A percentile compares a stretch with the other conserved stretches of the same genome.
phyloP scores from a whole-genome alignment of 2,888 invertebrate genomes.

The Temnothorax unifasciatus region DNA sequence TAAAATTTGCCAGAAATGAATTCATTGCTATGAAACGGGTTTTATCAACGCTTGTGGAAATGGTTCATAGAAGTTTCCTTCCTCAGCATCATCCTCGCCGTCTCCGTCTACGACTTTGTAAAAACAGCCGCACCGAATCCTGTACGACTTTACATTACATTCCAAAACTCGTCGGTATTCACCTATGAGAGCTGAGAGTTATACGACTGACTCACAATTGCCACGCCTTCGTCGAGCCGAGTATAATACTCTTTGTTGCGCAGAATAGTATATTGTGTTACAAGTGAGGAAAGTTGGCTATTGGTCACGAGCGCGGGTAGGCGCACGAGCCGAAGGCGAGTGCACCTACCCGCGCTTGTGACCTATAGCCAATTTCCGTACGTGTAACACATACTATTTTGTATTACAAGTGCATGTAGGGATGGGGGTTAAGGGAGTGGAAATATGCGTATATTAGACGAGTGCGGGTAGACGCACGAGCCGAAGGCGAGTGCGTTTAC shows the following conservation, averaged over 20 bases:
- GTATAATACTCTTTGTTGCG: slow-evolving; percentile 40
- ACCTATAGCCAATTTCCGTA: too few relatives aligned
- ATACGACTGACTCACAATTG: slow-evolving; percentile 25
- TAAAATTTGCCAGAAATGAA: background rate
- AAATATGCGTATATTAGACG: too few relatives aligned
- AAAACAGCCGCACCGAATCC: background rate
- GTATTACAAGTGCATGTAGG: too few relatives aligned
- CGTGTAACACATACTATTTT: too few relatives aligned
- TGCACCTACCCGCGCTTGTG: too few relatives aligned
- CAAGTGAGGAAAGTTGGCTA: too few relatives aligned
- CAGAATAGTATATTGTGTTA: too few relatives aligned
- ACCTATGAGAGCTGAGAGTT: slow-evolving; percentile 28
- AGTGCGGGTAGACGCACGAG: too few relatives aligned
- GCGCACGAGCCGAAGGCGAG: too few relatives aligned
- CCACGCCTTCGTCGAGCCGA: slow-evolving; percentile 43
- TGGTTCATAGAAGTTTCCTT: background rate
- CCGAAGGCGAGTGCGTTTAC: too few relatives aligned
- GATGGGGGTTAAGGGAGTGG: too few relatives aligned
- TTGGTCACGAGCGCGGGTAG: too few relatives aligned
- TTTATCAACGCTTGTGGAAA: background rate
- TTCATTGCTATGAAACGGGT: background rate
- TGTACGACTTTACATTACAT: background rate
- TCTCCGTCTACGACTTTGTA: background rate
- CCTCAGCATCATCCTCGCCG: background rate
- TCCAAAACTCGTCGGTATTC: slow-evolving; percentile 35